These are phyloP conservation scores for Heteronetta atricapilla DNA, from an alignment of 2,113 vertebrate species.

Conservation along the genomic window DNA sequence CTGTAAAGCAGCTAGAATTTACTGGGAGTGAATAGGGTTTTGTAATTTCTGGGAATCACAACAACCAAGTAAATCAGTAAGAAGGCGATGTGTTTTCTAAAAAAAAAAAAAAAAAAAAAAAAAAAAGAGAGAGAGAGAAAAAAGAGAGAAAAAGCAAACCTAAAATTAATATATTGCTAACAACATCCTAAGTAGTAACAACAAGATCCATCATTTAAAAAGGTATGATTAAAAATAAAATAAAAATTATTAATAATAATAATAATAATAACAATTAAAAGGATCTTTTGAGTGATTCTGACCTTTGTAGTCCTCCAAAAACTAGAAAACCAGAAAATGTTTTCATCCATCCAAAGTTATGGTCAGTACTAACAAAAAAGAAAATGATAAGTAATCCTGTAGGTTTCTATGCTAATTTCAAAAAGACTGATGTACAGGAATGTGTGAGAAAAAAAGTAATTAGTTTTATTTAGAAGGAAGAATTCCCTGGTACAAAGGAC, in stretches of 20 bases:
- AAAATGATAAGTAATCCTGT: not conserved
- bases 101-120: not conserved
- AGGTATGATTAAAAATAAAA: not conserved
- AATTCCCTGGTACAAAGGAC: not conserved
- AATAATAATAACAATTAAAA: not conserved
- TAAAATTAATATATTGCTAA: not conserved
- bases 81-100: not conserved
- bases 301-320: not conserved
- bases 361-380: not conserved
- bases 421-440: not conserved
- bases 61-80: not conserved
- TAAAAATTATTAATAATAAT: not conserved
- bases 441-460: not conserved
- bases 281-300: not conserved
- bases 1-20: not conserved
- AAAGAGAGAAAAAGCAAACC: fast-evolving
- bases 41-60: not conserved
- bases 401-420: not conserved
- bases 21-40: not conserved
- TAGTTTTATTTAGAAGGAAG: not conserved
- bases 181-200: not conserved
- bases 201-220: not conserved
- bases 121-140: too few species aligned
- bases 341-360: not conserved
- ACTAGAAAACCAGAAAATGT: not conserved